Evolutionary conservation across 2,888 invertebrate genomes (phyloP).

Genomic region (Autographa pulchrina): DNA sequence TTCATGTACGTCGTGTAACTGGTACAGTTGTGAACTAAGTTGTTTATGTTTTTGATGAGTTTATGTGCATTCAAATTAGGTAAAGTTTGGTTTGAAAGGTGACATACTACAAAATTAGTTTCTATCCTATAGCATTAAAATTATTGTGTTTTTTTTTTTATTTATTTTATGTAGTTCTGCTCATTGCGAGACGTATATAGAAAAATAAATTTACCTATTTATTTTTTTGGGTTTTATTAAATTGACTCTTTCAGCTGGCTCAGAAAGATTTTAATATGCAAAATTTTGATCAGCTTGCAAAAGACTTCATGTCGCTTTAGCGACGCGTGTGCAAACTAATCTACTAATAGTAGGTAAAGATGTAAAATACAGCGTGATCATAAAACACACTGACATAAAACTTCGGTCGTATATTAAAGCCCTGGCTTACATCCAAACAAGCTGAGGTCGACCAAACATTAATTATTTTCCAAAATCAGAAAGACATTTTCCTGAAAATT

Average conservation of each 20-base stretch:
- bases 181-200: no score
- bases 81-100: background rate
- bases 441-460: conserved; percentile 4
- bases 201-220: no score
- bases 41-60: background rate
- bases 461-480: background rate
- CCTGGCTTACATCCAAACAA: background rate
- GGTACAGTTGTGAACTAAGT: background rate
- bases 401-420: background rate
- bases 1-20: background rate
- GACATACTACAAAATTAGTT: no score
- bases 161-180: no score
- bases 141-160: no score
- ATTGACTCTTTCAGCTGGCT: no score
- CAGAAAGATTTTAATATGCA: no score
- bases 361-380: background rate
- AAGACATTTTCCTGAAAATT: background rate
- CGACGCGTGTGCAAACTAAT: background rate
- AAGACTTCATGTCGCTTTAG: no score
- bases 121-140: no score
- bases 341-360: background rate
- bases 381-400: background rate
- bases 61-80: background rate
- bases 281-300: no score
- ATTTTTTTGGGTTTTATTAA: no score